Conservation (phyloP, 2,113 vertebrate genomes). For the Sander lucioperca region DNA sequence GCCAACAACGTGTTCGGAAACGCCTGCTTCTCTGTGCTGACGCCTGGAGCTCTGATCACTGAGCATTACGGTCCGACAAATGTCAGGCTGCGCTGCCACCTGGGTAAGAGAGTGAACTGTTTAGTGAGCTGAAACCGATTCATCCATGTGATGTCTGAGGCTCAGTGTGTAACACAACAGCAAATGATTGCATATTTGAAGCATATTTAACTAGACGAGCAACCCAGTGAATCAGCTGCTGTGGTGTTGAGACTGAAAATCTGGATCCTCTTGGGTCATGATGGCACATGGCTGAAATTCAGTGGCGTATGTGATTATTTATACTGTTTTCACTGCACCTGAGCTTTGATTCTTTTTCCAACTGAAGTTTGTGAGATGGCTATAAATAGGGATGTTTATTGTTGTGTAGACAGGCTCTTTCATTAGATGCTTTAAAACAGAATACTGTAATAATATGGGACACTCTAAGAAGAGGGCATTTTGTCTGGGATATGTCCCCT, state of each 20-base stretch:
- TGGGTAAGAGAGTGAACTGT: constrained; percentile 81
- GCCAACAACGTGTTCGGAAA: constrained; percentile 98
- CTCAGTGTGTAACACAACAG: constrained; percentile 14
- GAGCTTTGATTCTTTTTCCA: constrained; percentile 44
- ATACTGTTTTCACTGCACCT: constrained; percentile 32
- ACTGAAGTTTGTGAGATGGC: not conserved
- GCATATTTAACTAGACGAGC: constrained; percentile 3
- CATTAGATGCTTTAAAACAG: constrained; percentile 16
- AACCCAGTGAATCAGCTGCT: constrained; percentile 33
- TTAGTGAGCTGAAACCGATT: constrained; percentile 33
- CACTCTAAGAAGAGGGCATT: not conserved
- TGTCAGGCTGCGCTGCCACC: constrained; percentile 96
- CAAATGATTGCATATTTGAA: constrained; percentile 7
- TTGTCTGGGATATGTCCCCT: not conserved
- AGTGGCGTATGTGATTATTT: not conserved
- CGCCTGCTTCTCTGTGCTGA: constrained; percentile 96
- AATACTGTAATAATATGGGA: not conserved
- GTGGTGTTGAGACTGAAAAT: constrained; percentile 4
- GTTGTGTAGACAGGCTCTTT: not conserved
- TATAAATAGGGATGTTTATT: constrained; percentile 21
- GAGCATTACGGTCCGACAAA: constrained; percentile 98
- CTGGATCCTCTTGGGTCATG: constrained; percentile 33
- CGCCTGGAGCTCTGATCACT: constrained; percentile 91
- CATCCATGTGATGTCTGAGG: constrained; percentile 20
- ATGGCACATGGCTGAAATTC: constrained; percentile 17